Evolutionary conservation across 2,888 invertebrate genomes (phyloP).

Genomic region (Podabrus alpinus): DNA sequence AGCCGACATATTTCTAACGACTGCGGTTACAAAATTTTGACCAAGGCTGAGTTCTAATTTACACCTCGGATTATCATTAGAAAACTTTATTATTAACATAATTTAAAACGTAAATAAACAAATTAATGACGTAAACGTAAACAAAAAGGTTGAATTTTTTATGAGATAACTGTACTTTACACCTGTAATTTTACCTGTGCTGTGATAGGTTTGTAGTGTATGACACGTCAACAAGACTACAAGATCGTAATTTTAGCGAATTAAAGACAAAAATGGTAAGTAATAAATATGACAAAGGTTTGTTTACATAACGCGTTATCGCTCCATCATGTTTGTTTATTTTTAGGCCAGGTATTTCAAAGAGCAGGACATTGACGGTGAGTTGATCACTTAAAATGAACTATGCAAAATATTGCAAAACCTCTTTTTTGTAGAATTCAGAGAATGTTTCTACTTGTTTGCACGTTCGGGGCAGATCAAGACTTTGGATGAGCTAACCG

Average conservation of each 20-base stretch:
- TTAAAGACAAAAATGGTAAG: slow-evolving; percentile 26
- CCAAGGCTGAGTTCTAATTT: not conserved
- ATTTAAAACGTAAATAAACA: not conserved
- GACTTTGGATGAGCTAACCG: slow-evolving; percentile 86
- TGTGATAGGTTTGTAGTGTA: not conserved
- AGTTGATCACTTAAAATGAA: slow-evolving; percentile 47
- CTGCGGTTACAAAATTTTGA: not conserved
- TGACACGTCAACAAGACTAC: slow-evolving; percentile 32
- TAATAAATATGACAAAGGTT: slow-evolving; percentile 1
- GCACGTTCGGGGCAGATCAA: slow-evolving; percentile 88
- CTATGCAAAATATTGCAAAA: slow-evolving; percentile 13
- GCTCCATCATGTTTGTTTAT: slow-evolving; percentile 22
- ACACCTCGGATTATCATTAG: not conserved
- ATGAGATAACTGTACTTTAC: slow-evolving; percentile 28
- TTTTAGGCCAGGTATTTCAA: slow-evolving; percentile 90
- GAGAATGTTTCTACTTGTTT: slow-evolving; percentile 95
- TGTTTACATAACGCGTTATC: slow-evolving; percentile 2
- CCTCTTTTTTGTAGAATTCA: slow-evolving; percentile 73
- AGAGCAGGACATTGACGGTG: slow-evolving; percentile 95
- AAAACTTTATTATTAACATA: not conserved
- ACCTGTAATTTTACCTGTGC: slow-evolving; percentile 33
- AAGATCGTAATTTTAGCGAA: not conserved
- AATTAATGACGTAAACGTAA: not conserved
- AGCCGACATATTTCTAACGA: not conserved
- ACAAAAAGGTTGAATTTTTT: slow-evolving; percentile 15